Conservation (phyloP, 2,113 vertebrate species). For the Podilymbus podiceps region DNA sequence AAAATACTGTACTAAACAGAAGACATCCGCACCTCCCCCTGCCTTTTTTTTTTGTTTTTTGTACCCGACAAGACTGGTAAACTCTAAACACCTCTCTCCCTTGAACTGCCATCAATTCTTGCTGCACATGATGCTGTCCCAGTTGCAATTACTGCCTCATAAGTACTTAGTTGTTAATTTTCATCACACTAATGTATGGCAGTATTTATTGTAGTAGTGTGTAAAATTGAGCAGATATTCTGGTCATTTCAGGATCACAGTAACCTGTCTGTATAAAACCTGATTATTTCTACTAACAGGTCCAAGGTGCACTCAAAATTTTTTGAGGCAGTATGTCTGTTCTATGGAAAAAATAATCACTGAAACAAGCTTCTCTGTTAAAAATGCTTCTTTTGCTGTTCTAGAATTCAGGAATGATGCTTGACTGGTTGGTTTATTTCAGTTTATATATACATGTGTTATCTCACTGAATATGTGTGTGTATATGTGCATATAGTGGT, state of each 20-base stretch:
- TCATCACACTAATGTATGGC: background rate
- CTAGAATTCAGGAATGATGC: background rate
- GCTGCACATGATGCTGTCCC: background rate
- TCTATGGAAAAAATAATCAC: background rate
- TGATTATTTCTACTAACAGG: background rate
- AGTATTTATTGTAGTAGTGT: background rate
- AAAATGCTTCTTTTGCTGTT: background rate
- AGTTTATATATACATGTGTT: background rate
- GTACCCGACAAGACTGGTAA: background rate
- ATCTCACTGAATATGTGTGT: background rate
- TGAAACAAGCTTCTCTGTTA: background rate
- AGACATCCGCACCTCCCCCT: rapidly evolving
- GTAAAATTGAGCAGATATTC: background rate
- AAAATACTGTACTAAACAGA: background rate
- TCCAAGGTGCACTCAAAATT: background rate
- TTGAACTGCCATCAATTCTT: background rate
- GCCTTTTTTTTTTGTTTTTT: background rate
- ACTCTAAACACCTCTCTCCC: background rate
- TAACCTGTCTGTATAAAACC: background rate
- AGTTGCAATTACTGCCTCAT: background rate
- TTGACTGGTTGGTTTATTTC: background rate
- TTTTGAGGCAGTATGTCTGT: background rate
- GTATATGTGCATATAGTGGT: background rate
- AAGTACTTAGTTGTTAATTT: background rate
- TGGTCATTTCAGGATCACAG: background rate